Evolutionary conservation across 1,140 invertebrate species (phyloP).

Genomic region (Danaus plexippus): DNA sequence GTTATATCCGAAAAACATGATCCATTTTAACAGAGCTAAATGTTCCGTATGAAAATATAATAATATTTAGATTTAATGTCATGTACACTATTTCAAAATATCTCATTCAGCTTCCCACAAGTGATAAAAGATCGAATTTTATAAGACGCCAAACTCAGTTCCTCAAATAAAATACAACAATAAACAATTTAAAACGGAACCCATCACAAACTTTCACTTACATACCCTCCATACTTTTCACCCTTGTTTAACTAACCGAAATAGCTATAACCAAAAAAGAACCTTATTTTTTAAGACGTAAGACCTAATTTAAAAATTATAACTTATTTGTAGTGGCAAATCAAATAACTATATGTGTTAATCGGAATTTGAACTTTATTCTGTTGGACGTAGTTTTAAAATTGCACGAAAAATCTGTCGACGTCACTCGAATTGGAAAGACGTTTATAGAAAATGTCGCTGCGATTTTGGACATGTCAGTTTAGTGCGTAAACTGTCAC

Average conservation of each 20-base stretch:
- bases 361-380: conserved; percentile 19
- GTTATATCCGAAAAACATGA: no score
- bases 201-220: conserved; percentile 50
- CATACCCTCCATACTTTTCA: conserved; percentile 40
- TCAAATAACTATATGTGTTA: background rate
- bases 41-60: no score
- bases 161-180: conserved; percentile 34
- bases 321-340: conserved; percentile 7
- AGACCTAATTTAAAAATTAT: conserved; percentile 2
- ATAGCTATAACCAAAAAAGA: conserved; percentile 17
- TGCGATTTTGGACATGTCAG: conserved; percentile 65
- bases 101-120: conserved; percentile 4
- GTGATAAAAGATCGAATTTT: conserved; percentile 18
- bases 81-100: no score
- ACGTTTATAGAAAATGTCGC: conserved; percentile 62
- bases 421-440: conserved; percentile 43
- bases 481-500: conserved; percentile 57
- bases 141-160: conserved; percentile 25
- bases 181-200: conserved; percentile 66
- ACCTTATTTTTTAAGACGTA: conserved; percentile 3
- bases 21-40: no score
- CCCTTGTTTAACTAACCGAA: conserved; percentile 24
- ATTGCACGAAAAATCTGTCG: conserved; percentile 26
- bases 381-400: conserved; percentile 18
- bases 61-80: no score